Evolutionary conservation across 2,888 invertebrate species (phyloP), one percentile per base, ranked within the genome.

Genomic region (Melanostoma scalare): DNA sequence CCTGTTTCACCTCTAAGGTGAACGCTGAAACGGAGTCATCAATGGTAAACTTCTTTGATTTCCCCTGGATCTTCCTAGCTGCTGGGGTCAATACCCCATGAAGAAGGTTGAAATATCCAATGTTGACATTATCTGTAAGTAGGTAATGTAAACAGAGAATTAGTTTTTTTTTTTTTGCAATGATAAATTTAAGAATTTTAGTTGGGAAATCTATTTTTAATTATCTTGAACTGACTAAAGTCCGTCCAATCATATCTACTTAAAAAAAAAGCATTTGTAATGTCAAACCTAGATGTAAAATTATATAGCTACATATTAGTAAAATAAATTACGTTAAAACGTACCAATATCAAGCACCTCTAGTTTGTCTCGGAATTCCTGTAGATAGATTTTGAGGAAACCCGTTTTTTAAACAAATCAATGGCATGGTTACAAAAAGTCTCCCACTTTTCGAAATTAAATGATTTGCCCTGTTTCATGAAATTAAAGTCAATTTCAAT

Each of bases 401-500:
- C 4, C 30, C 30, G 30, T 20, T 30, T 48, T 48, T 48, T 20
- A 48, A 48, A 48, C 4, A 48, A 48, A 48, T 48, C 48, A 30
- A 48, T 20, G 48, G 48, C 48, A 30, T 48, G 48, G 30, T 30
- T 20, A 48, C 20, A 48, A 48, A 30, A 48, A 48, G 30, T 48
- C 48, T 48, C 48, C 48, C 48, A 48, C 30, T 48, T 48, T 0
- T 48, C 48, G 6, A 48, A 48, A 30, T 48, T 48, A 30, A 48
- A 48, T 30, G 30, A 30, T 48, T 48, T 48, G 30, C 30, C 48
- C 30, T 2, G 20, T 30, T 48, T 48, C 30, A 48, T 48, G 48
- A 48, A 48, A 48, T 48, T 48, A 30, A 30, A 48, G 30, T 48
- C 48, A 46, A 46, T 46, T 46, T 46, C 46, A 46, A 46, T 46